Conservation (phyloP, 2,888 invertebrate genomes). For the Tenthredo mesomela region DNA sequence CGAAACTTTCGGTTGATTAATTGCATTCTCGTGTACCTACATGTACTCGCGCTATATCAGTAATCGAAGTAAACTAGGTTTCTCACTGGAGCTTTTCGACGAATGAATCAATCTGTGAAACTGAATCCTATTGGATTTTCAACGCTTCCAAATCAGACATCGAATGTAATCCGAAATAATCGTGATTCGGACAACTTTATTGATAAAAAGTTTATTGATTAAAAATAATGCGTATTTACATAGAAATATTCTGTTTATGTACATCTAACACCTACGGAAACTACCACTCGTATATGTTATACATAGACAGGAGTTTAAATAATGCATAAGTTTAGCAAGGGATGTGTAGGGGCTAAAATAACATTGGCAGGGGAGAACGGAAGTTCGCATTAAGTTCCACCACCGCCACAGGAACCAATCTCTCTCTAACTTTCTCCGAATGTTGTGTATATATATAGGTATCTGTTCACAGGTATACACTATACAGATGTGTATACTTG, state of each 20-base stretch:
- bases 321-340: conserved; percentile 18
- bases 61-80: not conserved
- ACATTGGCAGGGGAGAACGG: not conserved
- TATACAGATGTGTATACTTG: not conserved
- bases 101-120: not conserved
- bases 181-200: not conserved
- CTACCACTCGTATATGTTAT: not conserved
- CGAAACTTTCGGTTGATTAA: conserved; percentile 29
- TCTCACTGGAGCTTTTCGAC: not conserved
- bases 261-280: not conserved
- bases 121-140: not conserved
- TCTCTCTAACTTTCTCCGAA: conserved; percentile 24
- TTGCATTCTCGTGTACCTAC: conserved; percentile 27
- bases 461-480: not conserved
- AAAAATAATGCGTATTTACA: not conserved
- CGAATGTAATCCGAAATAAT: not conserved
- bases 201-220: not conserved
- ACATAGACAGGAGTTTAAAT: not conserved
- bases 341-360: not conserved
- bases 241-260: not conserved
- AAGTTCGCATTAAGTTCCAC: not conserved
- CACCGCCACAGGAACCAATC: conserved; percentile 8
- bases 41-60: not conserved
- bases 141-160: not conserved
- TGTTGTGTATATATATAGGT: not conserved